phyloP scores from a whole-genome alignment of 2,113 vertebrate species.

The Phycodurus eques region DNA sequence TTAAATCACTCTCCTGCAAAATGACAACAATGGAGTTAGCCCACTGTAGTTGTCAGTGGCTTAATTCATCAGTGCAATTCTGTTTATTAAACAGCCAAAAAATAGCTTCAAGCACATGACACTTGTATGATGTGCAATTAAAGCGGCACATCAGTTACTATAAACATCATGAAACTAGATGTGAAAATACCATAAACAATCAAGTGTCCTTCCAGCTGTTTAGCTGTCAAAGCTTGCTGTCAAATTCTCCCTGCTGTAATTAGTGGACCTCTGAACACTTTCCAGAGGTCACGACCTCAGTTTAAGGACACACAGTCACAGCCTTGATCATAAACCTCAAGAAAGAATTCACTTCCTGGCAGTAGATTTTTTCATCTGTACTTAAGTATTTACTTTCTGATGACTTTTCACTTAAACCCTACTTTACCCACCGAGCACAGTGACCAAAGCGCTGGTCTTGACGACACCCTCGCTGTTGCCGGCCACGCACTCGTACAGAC shows the following conservation, averaged over 20 bases:
- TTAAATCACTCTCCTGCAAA: too few relatives aligned
- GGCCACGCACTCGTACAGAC: conserved; percentile 83
- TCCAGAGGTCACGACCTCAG: conserved; percentile 65
- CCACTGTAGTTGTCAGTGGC: not conserved
- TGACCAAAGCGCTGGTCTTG: conserved; percentile 78
- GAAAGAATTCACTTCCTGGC: conserved; percentile 60
- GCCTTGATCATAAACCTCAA: conserved; percentile 61
- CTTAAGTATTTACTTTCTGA: too few relatives aligned
- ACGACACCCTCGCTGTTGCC: conserved; percentile 76
- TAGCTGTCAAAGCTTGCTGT: conserved; percentile 4
- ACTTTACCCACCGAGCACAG: conserved; percentile 77
- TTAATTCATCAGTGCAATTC: not conserved
- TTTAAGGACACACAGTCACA: conserved; percentile 49
- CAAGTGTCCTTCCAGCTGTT: not conserved
- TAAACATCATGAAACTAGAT: not conserved
- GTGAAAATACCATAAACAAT: not conserved
- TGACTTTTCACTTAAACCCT: too few relatives aligned
- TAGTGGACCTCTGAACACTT: conserved; percentile 60
- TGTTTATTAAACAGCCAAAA: not conserved
- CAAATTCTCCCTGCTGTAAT: conserved; percentile 48
- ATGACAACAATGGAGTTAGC: not conserved
- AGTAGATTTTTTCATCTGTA: conserved; percentile 10
- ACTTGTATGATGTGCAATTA: not conserved
- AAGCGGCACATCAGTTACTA: not conserved
- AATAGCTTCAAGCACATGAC: not conserved